phyloP scores from a whole-genome alignment of 30 jellyfish, hydroid and myxozoan species.

The Hydra vulgaris region DNA sequence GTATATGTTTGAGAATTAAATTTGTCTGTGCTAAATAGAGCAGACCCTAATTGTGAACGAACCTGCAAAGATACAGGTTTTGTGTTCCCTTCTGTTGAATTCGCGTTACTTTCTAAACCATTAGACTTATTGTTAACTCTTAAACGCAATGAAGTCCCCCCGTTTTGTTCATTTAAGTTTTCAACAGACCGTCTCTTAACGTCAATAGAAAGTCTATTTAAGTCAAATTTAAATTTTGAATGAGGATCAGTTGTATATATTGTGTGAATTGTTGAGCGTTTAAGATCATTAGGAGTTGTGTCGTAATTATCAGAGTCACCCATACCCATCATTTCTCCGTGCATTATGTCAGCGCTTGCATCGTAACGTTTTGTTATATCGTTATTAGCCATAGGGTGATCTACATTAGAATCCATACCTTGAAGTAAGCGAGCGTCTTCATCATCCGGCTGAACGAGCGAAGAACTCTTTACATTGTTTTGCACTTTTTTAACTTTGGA shows the following conservation, averaged over 20 bases:
- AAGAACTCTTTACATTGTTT: constrained; percentile 7
- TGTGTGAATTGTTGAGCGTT: constrained; percentile 2
- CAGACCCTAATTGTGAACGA: constrained; percentile 83
- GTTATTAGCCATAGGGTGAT: constrained; percentile 71
- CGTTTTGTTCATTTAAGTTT: constrained; percentile 66
- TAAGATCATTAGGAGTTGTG: neutral
- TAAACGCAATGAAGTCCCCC: constrained; percentile 79
- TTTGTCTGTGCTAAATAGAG: constrained; percentile 31
- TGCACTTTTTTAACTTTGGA: constrained; percentile 21
- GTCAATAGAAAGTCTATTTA: neutral
- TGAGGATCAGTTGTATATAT: constrained; percentile 28
- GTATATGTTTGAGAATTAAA: constrained; percentile 23
- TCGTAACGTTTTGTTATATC: constrained; percentile 63
- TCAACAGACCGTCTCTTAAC: constrained; percentile 27
- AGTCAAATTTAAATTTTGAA: constrained; percentile 10
- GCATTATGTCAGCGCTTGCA: constrained; percentile 45
- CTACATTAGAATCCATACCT: constrained; percentile 93
- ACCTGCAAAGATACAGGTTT: constrained; percentile 94
- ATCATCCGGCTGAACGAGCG: constrained; percentile 8
- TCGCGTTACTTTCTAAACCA: constrained; percentile 82
- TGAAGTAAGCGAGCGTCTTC: constrained; percentile 19
- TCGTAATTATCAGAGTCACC: constrained; percentile 19
- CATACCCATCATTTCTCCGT: constrained; percentile 85
- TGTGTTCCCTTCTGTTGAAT: constrained; percentile 94
- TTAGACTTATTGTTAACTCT: constrained; percentile 91